Base-by-base conservation (phyloP, 1,140 invertebrate genomes). In the Trichogramma pretiosum region DNA sequence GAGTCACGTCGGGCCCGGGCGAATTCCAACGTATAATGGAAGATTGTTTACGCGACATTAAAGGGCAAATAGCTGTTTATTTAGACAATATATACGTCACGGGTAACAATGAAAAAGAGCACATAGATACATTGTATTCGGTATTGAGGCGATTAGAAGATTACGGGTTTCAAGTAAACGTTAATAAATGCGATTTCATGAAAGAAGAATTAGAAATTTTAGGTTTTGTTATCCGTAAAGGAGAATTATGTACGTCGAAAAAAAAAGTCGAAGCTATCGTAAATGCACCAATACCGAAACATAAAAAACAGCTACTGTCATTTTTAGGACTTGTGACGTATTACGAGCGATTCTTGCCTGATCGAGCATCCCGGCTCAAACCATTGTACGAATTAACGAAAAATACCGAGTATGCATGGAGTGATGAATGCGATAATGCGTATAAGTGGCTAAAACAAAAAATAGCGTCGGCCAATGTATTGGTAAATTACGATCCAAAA, bases 1-100 rank as follows among this genome's bases (percentile, higher is more conserved):
- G 63, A 3, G 52, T 49, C 0, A 56, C 56, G 39, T 50, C 57
- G 9, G 56, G 49, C 9, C 53, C 36, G 23, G 46, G 10, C 14
- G 2, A 23, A 18, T 39, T 39, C 14, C 18, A 22, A 39, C 3
- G 22, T 3, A 5, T 17, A 23, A 11, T 39, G 19, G 37, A 39
- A 22, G 24, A 24, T 5, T 8, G 22, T 4, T 23, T 39, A 23
- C 3, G 24, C n/a, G 37, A 18, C 4, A 22, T 39, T 39, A 5
- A 21, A 7, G 37, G 5, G n/a, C 8, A 5, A 3, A n/a, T n/a
- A n/a, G 5, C n/a, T 53, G 0, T 56, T 60, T 59, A 57, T 47
- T 26, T 67, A 5, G 62, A 64, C 38, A 59, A 67, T 37, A 54
- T 67, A 2, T 21, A 67, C 24, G 49, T 58, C 54, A 43, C 52